phyloP scores from a whole-genome alignment of 2,888 invertebrate genomes.

The Teleiodes luculella region DNA sequence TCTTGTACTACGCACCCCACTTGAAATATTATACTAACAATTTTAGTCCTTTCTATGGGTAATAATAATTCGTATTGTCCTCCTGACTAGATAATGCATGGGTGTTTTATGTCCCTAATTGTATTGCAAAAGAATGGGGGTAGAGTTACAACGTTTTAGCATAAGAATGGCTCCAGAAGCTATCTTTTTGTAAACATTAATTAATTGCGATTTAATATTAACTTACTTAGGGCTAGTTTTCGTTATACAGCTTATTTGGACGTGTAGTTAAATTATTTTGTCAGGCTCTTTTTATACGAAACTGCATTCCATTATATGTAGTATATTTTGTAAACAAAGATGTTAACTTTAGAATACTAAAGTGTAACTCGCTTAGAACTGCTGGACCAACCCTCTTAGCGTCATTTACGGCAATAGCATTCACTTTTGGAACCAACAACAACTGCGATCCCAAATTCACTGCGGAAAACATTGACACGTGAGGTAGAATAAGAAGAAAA shows the following conservation, averaged over 20 bases:
- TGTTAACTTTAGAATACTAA: too few species aligned
- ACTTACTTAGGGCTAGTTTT: conserved; percentile 24
- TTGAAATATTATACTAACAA: conserved; percentile 75
- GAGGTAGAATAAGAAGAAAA: too few species aligned
- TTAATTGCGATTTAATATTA: conserved; percentile 60
- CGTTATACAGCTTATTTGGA: neutral
- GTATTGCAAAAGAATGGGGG: conserved; percentile 63
- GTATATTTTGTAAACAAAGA: too few species aligned
- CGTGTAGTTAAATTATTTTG: neutral
- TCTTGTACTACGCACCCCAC: conserved; percentile 59
- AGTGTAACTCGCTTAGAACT: too few species aligned
- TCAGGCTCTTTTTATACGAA: neutral
- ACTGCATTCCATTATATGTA: too few species aligned
- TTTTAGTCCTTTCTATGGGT: conserved; percentile 60
- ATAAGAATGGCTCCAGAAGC: conserved; percentile 55
- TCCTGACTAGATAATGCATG: conserved; percentile 74
- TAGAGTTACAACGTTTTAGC: conserved; percentile 68
- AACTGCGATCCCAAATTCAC: too few species aligned
- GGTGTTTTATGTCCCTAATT: conserved; percentile 69
- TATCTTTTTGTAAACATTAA: conserved; percentile 52
- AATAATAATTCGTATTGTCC: conserved; percentile 61
- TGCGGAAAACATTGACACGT: too few species aligned
- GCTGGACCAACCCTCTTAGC: too few species aligned
- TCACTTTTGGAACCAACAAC: too few species aligned
- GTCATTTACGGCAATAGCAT: too few species aligned